phyloP scores from a whole-genome alignment of 2,113 vertebrate genomes.

The Poeciliopsis turrubarensis region DNA sequence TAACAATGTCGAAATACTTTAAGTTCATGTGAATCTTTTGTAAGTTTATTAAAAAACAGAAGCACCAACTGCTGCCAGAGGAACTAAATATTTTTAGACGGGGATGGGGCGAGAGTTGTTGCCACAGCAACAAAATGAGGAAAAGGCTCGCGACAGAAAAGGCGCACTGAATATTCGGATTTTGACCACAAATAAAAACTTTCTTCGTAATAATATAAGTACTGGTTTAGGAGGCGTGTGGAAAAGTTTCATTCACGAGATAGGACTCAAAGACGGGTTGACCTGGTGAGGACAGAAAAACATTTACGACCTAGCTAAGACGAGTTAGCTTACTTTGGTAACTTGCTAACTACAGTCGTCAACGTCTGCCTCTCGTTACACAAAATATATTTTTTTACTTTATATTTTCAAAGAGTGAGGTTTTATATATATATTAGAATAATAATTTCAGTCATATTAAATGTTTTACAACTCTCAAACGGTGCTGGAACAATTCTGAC shows the following conservation, averaged over 20 bases:
- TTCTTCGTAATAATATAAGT: too few species aligned
- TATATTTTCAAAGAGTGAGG: neutral
- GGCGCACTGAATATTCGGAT: neutral
- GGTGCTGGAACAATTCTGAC: too few species aligned
- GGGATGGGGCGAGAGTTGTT: neutral
- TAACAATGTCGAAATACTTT: too few species aligned
- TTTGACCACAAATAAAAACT: neutral
- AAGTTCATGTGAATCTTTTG: neutral
- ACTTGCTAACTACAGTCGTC: neutral
- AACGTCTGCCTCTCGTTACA: too few species aligned
- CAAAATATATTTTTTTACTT: neutral
- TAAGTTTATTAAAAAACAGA: neutral
- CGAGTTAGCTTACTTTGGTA: neutral
- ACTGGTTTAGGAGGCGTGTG: too few species aligned
- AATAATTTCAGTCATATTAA: too few species aligned
- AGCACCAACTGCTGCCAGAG: neutral
- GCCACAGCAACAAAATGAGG: slow-evolving; percentile 1
- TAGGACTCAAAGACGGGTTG: neutral
- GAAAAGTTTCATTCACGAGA: neutral
- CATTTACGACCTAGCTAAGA: neutral
- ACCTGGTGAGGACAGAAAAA: neutral
- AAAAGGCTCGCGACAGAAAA: too few species aligned
- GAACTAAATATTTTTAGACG: neutral
- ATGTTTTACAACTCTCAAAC: too few species aligned
- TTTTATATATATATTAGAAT: too few species aligned